phyloP scores from a whole-genome alignment of 2,113 vertebrate species.

The Nycticebus coucang region DNA sequence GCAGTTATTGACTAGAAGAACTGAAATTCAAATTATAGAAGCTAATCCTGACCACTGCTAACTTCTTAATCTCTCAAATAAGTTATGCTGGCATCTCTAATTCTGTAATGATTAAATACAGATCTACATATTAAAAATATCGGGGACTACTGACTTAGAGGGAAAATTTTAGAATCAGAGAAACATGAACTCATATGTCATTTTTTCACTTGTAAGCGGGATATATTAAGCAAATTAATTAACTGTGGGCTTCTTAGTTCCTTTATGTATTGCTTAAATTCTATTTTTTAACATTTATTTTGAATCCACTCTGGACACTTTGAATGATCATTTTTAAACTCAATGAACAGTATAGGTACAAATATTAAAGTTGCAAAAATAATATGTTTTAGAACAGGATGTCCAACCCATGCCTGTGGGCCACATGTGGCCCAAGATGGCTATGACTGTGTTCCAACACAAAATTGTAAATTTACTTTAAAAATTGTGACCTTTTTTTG shows the following conservation, averaged over 20 bases:
- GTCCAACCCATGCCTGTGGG: too few relatives aligned
- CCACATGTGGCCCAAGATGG: too few relatives aligned
- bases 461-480: too few relatives aligned
- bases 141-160: neutral
- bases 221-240: conserved; percentile 11
- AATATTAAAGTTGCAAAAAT: neutral
- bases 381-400: neutral
- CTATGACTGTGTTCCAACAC: too few relatives aligned
- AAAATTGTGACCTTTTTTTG: too few relatives aligned
- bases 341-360: neutral
- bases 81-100: neutral
- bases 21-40: neutral
- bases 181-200: neutral
- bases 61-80: neutral
- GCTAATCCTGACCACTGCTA: neutral
- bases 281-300: neutral
- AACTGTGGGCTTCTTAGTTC: neutral
- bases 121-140: neutral
- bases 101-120: neutral
- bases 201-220: neutral
- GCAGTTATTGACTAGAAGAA: neutral
- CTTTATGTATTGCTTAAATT: neutral
- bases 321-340: neutral
- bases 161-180: neutral
- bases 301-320: neutral